Base-by-base conservation (phyloP, 2,113 vertebrate species). In the Coptodon rendalli region DNA sequence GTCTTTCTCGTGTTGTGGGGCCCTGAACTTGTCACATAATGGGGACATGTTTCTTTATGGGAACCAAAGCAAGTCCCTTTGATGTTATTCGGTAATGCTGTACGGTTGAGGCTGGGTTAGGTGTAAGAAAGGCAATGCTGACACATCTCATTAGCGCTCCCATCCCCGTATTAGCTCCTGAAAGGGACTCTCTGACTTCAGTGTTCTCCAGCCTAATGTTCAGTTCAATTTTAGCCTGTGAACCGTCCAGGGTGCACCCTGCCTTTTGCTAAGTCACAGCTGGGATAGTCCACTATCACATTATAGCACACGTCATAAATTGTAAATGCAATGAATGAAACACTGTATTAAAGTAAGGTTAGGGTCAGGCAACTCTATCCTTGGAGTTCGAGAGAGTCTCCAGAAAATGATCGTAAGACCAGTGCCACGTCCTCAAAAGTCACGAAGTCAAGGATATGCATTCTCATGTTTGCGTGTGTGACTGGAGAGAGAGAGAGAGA, bases 331-430 rank as follows among this genome's bases (percentile, higher is more conserved):
- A 9, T 43, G n/a, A 43, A 43, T 16, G 12, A 71, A 71, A 24
- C 22, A 73, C 1, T 73, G 40, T 40, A 45, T 27, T 45, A 45
- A 43, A 27, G 38, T 27, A 45, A 27, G 22, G 68, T 73, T 73
- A 17, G 16, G 40, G 13, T 73, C 10, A 73, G 22, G 38, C 22
- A 73, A 27, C 12, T 43, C 5, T 34, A 63, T 34, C 31, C 31
- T 36, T n/a, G 34, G 27, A 59, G 7, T 59, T 29, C 27, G 13
- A 29, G 8, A 29, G 0, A 0, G 34, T 68, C 0, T 68, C 24
- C 24, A 76, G 14, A 48, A 76, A 73, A 54, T 53, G 4, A 54
- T 24, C 22, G 9, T 54, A 76, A 76, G 14, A 29, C 14, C 40
- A 76, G 43, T 29, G 43, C 43, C 71, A 48, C 40, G 24, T 48